A percentile compares a stretch with the other conserved stretches of the same genome.
These are phyloP conservation scores for Drosophila recens DNA, from an alignment of 2,888 invertebrate species.

Conservation along the genomic window DNA sequence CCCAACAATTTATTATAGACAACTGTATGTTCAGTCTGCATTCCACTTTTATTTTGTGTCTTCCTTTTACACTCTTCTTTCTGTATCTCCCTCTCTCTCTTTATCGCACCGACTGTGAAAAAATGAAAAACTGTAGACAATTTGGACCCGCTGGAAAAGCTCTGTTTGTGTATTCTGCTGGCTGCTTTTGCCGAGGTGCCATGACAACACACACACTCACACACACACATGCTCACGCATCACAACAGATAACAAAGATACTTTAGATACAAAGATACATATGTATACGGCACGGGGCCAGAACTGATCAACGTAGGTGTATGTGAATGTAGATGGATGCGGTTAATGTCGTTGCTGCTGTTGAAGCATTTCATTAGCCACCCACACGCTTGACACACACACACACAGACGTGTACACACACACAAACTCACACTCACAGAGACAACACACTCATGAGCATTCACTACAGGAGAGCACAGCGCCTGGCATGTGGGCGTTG, in stretches of 20 bases:
- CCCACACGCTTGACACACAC: constrained; percentile 64
- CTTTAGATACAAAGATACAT: constrained; percentile 16
- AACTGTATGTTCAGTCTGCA: constrained; percentile 61
- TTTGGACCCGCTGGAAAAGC: constrained; percentile 63
- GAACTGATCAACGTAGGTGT: constrained; percentile 61
- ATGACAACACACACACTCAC: constrained; percentile 47
- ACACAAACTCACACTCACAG: constrained; percentile 16
- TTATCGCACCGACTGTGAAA: background rate
- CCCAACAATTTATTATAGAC: constrained; percentile 70
- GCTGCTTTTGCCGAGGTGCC: constrained; percentile 31
- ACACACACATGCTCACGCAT: background rate
- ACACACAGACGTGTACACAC: constrained; percentile 7
- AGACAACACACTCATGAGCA: constrained; percentile 26
- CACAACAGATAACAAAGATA: constrained; percentile 22
- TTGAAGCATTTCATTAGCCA: constrained; percentile 79
- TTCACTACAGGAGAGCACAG: constrained; percentile 32
- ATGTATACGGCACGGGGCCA: constrained; percentile 28
- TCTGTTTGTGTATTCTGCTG: constrained; percentile 20
- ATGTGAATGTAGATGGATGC: constrained; percentile 45
- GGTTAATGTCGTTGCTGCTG: constrained; percentile 60
- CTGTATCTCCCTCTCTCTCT: background rate
- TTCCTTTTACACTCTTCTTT: background rate
- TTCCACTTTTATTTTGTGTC: constrained; percentile 36
- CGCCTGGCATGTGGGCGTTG: constrained; percentile 69
- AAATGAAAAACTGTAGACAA: constrained; percentile 51